Evolutionary conservation across 37 sponge, comb jelly and placozoan species (phyloP).

Genomic region (Halisarca cf. caerulea): DNA sequence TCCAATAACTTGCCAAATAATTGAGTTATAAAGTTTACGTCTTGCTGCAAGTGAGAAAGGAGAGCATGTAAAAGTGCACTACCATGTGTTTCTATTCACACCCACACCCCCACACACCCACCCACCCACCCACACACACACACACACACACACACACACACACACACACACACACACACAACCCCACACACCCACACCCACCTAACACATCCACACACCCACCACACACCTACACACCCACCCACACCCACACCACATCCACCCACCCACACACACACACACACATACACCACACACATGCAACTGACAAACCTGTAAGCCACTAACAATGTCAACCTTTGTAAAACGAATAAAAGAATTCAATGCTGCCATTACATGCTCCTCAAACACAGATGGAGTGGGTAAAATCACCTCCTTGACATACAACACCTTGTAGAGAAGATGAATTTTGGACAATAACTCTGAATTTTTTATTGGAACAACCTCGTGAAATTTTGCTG

Average conservation of each 20-base stretch:
- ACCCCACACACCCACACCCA: neutral
- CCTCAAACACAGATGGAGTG: conserved; percentile 96
- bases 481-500: conserved; percentile 78
- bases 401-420: conserved; percentile 95
- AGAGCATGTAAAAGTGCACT: too few relatives aligned
- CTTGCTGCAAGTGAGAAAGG: conserved; percentile 45
- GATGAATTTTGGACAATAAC: conserved; percentile 78
- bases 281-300: too few relatives aligned
- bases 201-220: conserved; percentile 12
- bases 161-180: too few relatives aligned
- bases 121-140: too few relatives aligned
- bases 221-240: conserved; percentile 13
- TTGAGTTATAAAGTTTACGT: conserved; percentile 56
- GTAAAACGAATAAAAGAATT: conserved; percentile 80
- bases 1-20: conserved; percentile 60
- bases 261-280: neutral
- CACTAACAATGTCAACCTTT: conserved; percentile 85
- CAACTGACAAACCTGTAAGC: conserved; percentile 61
- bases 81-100: too few relatives aligned
- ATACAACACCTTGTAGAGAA: conserved; percentile 77
- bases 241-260: neutral
- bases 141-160: too few relatives aligned
- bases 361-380: conserved; percentile 89
- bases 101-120: too few relatives aligned
- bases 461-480: conserved; percentile 83